A percentile compares a stretch with the other conserved stretches of the same genome.
These are phyloP conservation scores for Camelus bactrianus DNA, from an alignment of 2,113 vertebrate species.

Conservation along the genomic window DNA sequence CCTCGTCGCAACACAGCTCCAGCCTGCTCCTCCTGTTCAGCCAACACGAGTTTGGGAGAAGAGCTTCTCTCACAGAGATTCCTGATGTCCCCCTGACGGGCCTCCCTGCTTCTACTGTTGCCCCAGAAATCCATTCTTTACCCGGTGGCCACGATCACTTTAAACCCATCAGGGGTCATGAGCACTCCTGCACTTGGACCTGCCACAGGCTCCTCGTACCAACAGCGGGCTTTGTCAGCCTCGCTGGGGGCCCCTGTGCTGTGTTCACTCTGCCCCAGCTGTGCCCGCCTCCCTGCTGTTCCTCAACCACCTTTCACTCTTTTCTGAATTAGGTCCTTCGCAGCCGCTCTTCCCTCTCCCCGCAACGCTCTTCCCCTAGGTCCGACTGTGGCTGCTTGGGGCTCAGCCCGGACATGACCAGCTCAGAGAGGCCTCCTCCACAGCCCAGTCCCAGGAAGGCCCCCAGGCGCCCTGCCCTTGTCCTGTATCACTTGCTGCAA, in stretches of 20 bases:
- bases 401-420: not conserved
- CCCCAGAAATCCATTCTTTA: not conserved
- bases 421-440: not conserved
- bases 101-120: not conserved
- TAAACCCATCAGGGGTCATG: not conserved
- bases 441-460: not conserved
- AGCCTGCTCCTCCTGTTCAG: fast-evolving
- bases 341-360: not conserved
- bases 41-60: too few species aligned
- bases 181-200: not conserved
- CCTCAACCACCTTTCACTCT: fast-evolving
- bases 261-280: not conserved
- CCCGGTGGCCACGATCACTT: not conserved
- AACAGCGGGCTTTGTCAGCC: fast-evolving
- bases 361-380: not conserved
- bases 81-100: too few species aligned
- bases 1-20: fast-evolving
- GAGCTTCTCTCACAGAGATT: not conserved
- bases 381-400: fast-evolving
- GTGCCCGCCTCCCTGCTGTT: not conserved
- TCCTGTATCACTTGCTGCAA: not conserved
- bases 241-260: fast-evolving
- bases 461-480: too few species aligned
- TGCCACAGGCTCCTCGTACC: fast-evolving
- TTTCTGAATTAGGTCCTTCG: not conserved